phyloP scores from a whole-genome alignment of 2,113 vertebrate species.

The Sinocyclocheilus grahami region DNA sequence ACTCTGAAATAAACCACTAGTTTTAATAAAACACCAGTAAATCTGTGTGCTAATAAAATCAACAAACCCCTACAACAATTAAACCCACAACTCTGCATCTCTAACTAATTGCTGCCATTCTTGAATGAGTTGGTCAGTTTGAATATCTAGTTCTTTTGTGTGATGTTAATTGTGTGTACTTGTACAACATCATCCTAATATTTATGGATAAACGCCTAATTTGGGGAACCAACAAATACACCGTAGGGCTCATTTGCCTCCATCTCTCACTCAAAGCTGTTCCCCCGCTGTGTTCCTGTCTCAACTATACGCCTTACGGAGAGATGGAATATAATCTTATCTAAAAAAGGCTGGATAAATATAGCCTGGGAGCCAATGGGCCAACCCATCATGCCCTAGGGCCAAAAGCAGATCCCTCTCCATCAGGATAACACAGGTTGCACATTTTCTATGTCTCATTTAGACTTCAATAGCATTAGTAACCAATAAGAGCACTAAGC shows the following conservation, averaged over 20 bases:
- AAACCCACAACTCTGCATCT: neutral
- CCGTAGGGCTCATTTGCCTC: neutral
- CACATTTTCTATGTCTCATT: neutral
- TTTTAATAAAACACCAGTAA: neutral
- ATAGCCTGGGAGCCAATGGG: slow-evolving; percentile 60
- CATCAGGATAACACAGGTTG: slow-evolving; percentile 3
- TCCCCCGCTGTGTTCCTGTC: slow-evolving; percentile 40
- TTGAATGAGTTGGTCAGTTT: neutral
- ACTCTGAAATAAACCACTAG: slow-evolving; percentile 1
- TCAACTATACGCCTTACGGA: slow-evolving; percentile 43
- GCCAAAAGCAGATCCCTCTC: slow-evolving; percentile 53
- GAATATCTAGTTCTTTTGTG: neutral
- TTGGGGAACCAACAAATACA: neutral
- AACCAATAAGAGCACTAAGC: neutral
- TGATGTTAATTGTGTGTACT: neutral
- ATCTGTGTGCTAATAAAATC: slow-evolving; percentile 1
- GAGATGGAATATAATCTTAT: slow-evolving; percentile 76
- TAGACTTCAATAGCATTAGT: neutral
- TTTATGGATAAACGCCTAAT: neutral
- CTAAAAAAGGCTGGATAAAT: slow-evolving; percentile 77
- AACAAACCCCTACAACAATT: slow-evolving; percentile 13
- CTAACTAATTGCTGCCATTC: neutral
- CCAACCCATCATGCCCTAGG: slow-evolving; percentile 53
- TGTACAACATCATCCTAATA: neutral
- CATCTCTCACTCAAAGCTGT: neutral